Evolutionary conservation across 1,140 invertebrate genomes (phyloP).

Genomic region (Hydropsyche tenuis): DNA sequence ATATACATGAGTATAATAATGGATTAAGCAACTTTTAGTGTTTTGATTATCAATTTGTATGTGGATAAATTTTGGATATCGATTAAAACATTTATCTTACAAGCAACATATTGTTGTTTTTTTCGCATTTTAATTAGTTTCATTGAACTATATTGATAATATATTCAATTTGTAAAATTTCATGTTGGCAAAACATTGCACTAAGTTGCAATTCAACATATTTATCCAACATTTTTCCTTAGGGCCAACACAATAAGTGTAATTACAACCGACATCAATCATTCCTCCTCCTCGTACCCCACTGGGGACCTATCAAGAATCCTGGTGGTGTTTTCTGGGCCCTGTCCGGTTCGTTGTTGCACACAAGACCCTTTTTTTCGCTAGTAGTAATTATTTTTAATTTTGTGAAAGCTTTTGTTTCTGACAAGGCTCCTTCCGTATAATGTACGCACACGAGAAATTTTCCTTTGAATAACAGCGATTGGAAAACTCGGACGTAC

Average conservation of each 20-base stretch:
- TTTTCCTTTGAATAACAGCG: background rate
- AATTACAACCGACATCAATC: slow-evolving; percentile 37
- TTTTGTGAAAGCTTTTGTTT: slow-evolving; percentile 35
- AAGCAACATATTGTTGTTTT: too few species aligned
- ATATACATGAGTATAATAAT: too few species aligned
- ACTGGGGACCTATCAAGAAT: background rate
- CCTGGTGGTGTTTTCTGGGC: background rate
- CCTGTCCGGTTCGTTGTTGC: background rate
- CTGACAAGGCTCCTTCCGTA: slow-evolving; percentile 23
- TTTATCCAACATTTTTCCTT: slow-evolving; percentile 1
- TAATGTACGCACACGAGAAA: slow-evolving; percentile 23
- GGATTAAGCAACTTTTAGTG: too few species aligned
- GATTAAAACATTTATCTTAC: too few species aligned
- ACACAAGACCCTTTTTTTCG: slow-evolving; percentile 22
- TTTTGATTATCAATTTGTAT: too few species aligned
- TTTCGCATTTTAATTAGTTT: background rate
- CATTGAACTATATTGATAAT: too few species aligned
- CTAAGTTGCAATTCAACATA: background rate
- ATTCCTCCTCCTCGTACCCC: background rate
- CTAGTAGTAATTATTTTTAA: slow-evolving; percentile 35
- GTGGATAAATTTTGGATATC: too few species aligned
- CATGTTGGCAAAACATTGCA: background rate
- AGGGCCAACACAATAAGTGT: slow-evolving; percentile 26
- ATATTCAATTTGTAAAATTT: too few species aligned
- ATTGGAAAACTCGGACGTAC: too few species aligned